These are phyloP conservation scores for Eulemur rufifrons DNA, from an alignment of 2,113 vertebrate species.

Conservation along the genomic window DNA sequence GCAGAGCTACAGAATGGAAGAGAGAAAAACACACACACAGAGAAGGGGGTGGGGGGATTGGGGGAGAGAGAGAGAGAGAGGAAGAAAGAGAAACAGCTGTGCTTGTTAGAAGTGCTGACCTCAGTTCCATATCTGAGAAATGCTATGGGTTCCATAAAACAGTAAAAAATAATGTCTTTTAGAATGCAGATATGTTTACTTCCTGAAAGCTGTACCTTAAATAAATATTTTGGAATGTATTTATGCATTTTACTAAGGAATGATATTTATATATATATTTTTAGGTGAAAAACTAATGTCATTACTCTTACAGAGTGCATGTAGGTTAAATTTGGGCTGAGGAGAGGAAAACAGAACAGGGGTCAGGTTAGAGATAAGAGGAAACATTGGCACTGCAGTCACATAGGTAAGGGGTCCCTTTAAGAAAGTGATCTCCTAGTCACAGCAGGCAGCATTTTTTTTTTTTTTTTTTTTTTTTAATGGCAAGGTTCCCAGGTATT, in stretches of 20 bases:
- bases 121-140: conserved; percentile 53
- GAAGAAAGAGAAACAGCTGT: conserved; percentile 54
- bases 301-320: neutral
- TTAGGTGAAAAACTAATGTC: conserved; percentile 15
- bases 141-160: conserved; percentile 29
- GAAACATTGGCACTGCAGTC: neutral
- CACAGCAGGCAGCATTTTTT: conserved; percentile 39
- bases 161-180: conserved; percentile 37
- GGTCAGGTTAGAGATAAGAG: conserved; percentile 44
- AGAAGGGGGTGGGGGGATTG: no score
- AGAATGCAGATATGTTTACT: conserved; percentile 24
- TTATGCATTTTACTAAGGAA: neutral
- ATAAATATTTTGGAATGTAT: conserved; percentile 16
- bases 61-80: neutral
- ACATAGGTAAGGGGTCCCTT: conserved; percentile 52
- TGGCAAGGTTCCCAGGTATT: conserved; percentile 71
- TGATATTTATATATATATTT: neutral
- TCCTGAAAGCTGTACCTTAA: conserved; percentile 21
- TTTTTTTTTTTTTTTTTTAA: conserved; percentile 34
- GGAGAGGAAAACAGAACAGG: conserved; percentile 21
- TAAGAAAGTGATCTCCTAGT: conserved; percentile 74
- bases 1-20: neutral
- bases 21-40: neutral
- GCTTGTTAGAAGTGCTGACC: conserved; percentile 66
- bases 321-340: neutral